phyloP scores from a whole-genome alignment of 2,797 vertebrate species.

The Merluccius polli region DNA sequence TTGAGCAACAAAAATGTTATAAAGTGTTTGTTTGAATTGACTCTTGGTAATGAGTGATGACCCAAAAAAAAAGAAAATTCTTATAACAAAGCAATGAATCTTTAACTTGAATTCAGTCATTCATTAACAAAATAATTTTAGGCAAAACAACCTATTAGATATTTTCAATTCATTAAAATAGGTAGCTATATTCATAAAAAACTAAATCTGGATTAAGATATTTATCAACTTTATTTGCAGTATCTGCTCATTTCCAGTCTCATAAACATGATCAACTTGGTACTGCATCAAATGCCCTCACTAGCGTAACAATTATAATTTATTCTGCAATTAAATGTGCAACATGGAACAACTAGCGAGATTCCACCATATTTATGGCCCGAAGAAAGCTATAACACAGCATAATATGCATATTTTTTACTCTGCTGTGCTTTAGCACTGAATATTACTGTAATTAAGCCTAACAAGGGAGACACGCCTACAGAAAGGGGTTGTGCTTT shows the following conservation, averaged over 20 bases:
- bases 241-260: background rate
- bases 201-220: no score
- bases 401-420: constrained; percentile 72
- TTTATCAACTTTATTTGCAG: background rate
- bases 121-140: no score
- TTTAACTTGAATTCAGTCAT: no score
- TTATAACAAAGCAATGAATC: no score
- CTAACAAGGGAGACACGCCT: constrained; percentile 62
- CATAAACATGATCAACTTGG: background rate
- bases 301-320: constrained; percentile 56
- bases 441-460: constrained; percentile 76
- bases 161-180: no score
- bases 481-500: constrained; percentile 44
- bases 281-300: constrained; percentile 24
- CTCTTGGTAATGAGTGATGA: no score
- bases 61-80: no score
- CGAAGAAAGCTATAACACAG: constrained; percentile 61
- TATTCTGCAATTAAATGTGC: constrained; percentile 63
- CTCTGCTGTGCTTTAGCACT: constrained; percentile 62
- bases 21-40: no score
- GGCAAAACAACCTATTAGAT: no score
- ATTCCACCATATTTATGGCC: constrained; percentile 57
- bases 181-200: no score
- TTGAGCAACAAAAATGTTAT: no score
- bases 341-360: constrained; percentile 58